Percentiles rank a stretch among this genome's conserved stretches.
These are phyloP conservation scores for Lochmaea crataegi DNA, from an alignment of 2,888 invertebrate genomes.

Conservation along the genomic window DNA sequence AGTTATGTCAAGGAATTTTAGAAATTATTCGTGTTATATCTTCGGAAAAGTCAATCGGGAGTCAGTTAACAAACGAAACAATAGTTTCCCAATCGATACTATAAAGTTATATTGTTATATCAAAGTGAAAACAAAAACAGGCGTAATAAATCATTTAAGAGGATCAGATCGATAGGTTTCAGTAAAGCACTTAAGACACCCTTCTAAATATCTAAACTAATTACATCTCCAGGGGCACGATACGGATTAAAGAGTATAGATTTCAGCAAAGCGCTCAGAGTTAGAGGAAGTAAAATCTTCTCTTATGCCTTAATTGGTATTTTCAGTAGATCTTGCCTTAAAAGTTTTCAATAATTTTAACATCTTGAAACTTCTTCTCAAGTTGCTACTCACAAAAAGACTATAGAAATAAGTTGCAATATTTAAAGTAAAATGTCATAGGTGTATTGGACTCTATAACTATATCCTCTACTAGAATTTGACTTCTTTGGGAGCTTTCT, in stretches of 20 bases:
- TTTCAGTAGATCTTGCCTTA: slow-evolving; percentile 33
- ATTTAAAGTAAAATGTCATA: too few relatives aligned
- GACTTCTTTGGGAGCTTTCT: too few relatives aligned
- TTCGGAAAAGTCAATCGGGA: background rate
- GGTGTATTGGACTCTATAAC: too few relatives aligned
- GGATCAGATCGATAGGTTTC: slow-evolving; percentile 38
- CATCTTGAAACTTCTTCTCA: slow-evolving; percentile 1
- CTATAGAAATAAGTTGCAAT: background rate
- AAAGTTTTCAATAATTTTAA: slow-evolving; percentile 40
- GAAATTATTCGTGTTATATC: background rate
- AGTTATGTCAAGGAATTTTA: background rate
- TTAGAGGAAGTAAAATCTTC: slow-evolving; percentile 37
- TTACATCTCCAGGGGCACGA: slow-evolving; percentile 39
- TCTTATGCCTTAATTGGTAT: slow-evolving; percentile 42
- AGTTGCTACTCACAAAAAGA: background rate
- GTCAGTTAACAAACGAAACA: background rate
- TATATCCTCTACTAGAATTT: too few relatives aligned
- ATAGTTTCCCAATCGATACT: slow-evolving; percentile 17
- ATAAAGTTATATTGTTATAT: slow-evolving; percentile 35
- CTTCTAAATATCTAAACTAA: slow-evolving; percentile 45
- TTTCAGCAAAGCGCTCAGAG: slow-evolving; percentile 34
- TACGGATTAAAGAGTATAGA: slow-evolving; percentile 44
- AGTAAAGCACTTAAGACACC: slow-evolving; percentile 41
- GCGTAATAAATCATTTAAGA: slow-evolving; percentile 46
- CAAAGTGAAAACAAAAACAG: slow-evolving; percentile 41